Conservation (phyloP, 2,113 vertebrate genomes). For the Triplophysa tibetana region DNA sequence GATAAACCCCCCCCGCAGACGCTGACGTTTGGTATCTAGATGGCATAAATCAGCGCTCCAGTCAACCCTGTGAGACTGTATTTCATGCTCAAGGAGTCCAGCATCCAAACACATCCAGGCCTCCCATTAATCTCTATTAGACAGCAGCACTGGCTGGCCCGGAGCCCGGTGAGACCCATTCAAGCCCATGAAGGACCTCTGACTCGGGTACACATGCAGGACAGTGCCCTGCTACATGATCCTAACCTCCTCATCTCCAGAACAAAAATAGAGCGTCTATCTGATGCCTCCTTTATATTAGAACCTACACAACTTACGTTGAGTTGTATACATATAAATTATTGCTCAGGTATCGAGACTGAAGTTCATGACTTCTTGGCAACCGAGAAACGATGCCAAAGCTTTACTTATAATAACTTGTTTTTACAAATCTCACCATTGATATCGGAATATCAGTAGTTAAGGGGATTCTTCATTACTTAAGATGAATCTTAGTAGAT, state of each 20-base stretch:
- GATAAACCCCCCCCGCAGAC: slow-evolving; percentile 40
- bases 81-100: slow-evolving; percentile 58
- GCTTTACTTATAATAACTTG: too few species aligned
- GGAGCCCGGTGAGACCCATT: slow-evolving; percentile 49
- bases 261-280: background rate
- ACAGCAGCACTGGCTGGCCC: slow-evolving; percentile 50
- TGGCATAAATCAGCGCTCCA: slow-evolving; percentile 57
- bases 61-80: slow-evolving; percentile 54
- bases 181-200: slow-evolving; percentile 41
- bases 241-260: background rate
- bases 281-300: background rate
- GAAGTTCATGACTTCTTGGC: too few species aligned
- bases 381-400: too few species aligned
- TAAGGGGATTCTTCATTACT: too few species aligned
- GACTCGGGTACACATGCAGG: slow-evolving; percentile 37
- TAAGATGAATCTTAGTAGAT: too few species aligned
- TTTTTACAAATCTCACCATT: too few species aligned
- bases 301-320: background rate
- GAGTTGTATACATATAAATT: too few species aligned
- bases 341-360: too few species aligned
- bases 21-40: slow-evolving; percentile 51
- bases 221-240: slow-evolving; percentile 30
- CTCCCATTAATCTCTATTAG: slow-evolving; percentile 60
- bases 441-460: too few species aligned
- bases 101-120: slow-evolving; percentile 55